Conservation (phyloP, 2,113 vertebrate genomes). For the Parotia lawesii region DNA sequence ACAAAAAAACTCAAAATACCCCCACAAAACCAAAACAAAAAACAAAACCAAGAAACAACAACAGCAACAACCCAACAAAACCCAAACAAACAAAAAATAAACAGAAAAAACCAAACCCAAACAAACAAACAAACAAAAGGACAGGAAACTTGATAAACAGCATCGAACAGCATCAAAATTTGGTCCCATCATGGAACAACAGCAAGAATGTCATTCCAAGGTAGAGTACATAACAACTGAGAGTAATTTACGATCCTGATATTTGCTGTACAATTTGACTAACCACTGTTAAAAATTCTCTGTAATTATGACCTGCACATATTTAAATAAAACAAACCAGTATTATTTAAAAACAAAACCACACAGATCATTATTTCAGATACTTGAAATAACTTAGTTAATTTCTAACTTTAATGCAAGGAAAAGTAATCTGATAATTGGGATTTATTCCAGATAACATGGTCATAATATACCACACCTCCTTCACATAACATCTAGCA, state of each 20-base stretch:
- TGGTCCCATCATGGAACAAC: background rate
- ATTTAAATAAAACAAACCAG: background rate
- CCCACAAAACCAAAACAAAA: background rate
- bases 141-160: background rate
- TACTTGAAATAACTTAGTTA: background rate
- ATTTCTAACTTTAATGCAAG: background rate
- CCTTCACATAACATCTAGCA: background rate
- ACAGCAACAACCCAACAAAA: background rate
- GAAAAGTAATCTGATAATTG: background rate
- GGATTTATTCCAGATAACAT: background rate
- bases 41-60: background rate
- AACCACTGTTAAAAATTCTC: background rate
- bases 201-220: background rate
- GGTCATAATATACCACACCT: background rate
- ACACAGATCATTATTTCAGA: background rate
- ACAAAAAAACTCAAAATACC: background rate
- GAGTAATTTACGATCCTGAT: background rate
- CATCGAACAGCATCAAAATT: background rate
- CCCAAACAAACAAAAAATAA: background rate
- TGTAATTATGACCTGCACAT: background rate
- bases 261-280: background rate
- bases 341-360: background rate
- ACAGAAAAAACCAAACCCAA: background rate
- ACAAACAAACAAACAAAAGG: background rate
- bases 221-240: background rate